These are phyloP conservation scores for Brachyhypopomus occidentalis DNA, from an alignment of 2,113 vertebrate genomes.

Conservation along the genomic window DNA sequence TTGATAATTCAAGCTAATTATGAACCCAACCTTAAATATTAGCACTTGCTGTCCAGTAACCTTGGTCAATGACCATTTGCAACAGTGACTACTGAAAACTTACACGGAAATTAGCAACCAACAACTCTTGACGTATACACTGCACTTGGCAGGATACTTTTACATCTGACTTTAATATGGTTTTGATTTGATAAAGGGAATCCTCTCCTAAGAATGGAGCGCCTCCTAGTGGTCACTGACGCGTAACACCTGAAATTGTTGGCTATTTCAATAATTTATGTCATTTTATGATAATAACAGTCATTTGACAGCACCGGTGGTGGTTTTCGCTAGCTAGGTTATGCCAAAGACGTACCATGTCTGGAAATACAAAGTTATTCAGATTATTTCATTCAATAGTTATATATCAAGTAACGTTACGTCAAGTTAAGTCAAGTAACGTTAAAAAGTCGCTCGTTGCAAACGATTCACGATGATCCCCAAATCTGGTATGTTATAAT, in stretches of 20 bases:
- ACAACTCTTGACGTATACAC: slow-evolving; percentile 13
- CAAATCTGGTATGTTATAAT: not conserved
- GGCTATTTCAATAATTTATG: not conserved
- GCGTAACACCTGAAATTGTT: not conserved
- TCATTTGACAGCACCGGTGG: not conserved
- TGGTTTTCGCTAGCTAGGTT: not conserved
- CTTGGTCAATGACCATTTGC: slow-evolving; percentile 22
- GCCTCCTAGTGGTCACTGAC: slow-evolving; percentile 36
- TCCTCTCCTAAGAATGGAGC: not conserved
- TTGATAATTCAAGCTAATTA: slow-evolving; percentile 31
- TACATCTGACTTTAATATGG: not conserved
- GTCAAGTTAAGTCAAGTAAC: too few species aligned
- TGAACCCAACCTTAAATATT: slow-evolving; percentile 15
- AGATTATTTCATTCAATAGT: too few species aligned
- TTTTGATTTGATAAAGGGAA: slow-evolving; percentile 7
- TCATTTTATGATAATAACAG: not conserved
- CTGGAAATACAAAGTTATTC: not conserved
- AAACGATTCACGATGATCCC: not conserved
- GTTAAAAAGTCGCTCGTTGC: not conserved
- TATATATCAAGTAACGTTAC: too few species aligned
- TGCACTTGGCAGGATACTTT: slow-evolving; percentile 33
- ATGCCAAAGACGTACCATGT: not conserved
- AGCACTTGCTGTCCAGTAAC: slow-evolving; percentile 12
- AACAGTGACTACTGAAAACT: slow-evolving; percentile 40
- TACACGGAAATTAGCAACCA: slow-evolving; percentile 45